Base-by-base conservation (phyloP, 2,113 vertebrate species). In the Myotis lucifugus region DNA sequence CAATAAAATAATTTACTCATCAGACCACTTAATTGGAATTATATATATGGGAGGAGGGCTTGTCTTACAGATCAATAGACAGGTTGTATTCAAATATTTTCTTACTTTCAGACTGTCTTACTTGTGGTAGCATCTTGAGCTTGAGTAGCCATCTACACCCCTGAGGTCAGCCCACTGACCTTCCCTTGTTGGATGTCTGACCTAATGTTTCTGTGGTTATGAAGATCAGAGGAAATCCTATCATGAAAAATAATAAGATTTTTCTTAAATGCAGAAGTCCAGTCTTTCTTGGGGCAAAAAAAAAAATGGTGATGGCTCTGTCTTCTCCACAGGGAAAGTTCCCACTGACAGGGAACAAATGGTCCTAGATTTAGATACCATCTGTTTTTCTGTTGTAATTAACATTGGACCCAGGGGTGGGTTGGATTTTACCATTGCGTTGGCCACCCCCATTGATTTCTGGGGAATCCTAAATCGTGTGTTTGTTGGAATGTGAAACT, bases 371-470 rank as follows among this genome's bases (percentile, higher is more conserved):
- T 84, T 59, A 93, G 66, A 84, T 50, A 82, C 86, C 96, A 91
- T 94, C 95, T 97, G 92, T 90, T 97, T 94, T 91, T 96, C 87
- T 78, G 84, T 90, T 95, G 89, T 88, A 93, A 94, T 97, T 96
- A 93, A 96, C 94, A 76, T 85, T 0, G 10, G 66, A 82, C 96
- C 84, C 70, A 85, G 90, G 66, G 56, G 69, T 34, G 59, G 91
- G 25, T 84, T 96, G 70, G 61, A 73, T 93, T 91, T 95, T 94
- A 87, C 76, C 94, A 87, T 46, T 50, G 79, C 8, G 0, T 91
- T 96, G 95, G 95, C 91, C 59, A 34, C 91, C 72, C 64, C 70
- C 6, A 3, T 54, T 94, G 95, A 90, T 74, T 52, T 0, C 91
- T 54, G 12, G 94, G 94, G 84, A 94, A 76, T 94, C 89, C 46